These are phyloP conservation scores for Drosophila fuyamai DNA, from an alignment of 1,140 invertebrate genomes.

Conservation along the genomic window DNA sequence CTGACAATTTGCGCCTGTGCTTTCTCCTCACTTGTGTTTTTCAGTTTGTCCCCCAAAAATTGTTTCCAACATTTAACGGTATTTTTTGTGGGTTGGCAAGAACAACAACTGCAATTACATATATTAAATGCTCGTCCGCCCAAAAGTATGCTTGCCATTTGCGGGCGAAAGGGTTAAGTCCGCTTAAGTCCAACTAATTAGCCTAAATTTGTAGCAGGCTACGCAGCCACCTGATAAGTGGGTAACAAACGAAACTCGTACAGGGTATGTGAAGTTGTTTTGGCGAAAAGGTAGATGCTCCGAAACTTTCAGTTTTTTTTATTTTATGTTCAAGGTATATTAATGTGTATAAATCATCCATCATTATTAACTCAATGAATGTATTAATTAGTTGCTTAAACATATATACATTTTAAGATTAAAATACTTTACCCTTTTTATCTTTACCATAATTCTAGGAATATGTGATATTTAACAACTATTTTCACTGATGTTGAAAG, in stretches of 20 bases:
- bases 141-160: conserved; percentile 57
- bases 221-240: conserved; percentile 61
- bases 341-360: no score
- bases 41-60: conserved; percentile 48
- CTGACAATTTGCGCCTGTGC: conserved; percentile 55
- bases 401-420: no score
- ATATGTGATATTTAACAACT: no score
- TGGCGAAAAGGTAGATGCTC: neutral
- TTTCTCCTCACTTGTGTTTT: conserved; percentile 1
- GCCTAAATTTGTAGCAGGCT: conserved; percentile 68
- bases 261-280: neutral
- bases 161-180: conserved; percentile 22
- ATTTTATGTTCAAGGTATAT: no score
- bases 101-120: conserved; percentile 68
- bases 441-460: no score
- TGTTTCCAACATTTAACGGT: conserved; percentile 43
- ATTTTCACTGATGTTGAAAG: no score
- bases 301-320: no score
- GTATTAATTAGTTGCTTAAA: no score
- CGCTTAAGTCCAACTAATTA: conserved; percentile 76
- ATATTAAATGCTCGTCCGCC: conserved; percentile 52
- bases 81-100: conserved; percentile 20
- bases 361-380: no score
- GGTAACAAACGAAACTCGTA: conserved; percentile 18
- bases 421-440: no score